Evolutionary conservation across 2,888 invertebrate species (phyloP).

Genomic region (Tribolium freemani): DNA sequence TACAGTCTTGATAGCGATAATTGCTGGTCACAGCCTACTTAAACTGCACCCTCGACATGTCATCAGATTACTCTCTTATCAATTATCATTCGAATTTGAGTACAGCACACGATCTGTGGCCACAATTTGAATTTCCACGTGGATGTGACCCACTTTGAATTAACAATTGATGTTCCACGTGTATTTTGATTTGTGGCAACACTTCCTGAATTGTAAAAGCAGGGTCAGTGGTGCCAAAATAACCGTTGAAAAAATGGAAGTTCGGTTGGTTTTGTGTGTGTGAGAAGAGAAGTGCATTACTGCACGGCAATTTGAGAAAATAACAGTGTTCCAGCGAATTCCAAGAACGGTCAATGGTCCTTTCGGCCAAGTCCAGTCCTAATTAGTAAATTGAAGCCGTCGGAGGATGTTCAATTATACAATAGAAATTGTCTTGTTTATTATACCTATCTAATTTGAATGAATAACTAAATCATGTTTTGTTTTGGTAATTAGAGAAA

Average conservation of each 20-base stretch:
- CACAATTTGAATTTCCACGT: background rate
- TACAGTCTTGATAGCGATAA: no score
- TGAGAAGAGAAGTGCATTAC: constrained; percentile 15
- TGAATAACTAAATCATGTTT: background rate
- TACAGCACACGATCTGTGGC: no score
- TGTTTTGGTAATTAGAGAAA: background rate
- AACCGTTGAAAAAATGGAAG: background rate
- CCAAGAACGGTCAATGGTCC: constrained; percentile 28
- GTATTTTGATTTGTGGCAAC: background rate
- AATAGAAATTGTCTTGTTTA: constrained; percentile 22
- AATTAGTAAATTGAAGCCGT: constrained; percentile 27
- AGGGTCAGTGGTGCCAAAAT: background rate
- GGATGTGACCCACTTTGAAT: background rate
- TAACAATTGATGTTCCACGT: background rate
- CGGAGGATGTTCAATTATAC: constrained; percentile 29
- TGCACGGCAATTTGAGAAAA: constrained; percentile 10
- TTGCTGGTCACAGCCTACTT: background rate
- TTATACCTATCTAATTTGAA: constrained; percentile 5
- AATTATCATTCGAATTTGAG: background rate
- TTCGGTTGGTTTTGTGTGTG: background rate
- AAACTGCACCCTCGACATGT: background rate
- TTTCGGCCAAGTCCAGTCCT: constrained; percentile 11
- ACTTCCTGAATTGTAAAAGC: background rate
- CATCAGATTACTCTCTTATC: background rate
- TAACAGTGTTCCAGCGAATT: constrained; percentile 18